Conservation (phyloP, 2,797 vertebrate species). For the Cetoscarus ocellatus region DNA sequence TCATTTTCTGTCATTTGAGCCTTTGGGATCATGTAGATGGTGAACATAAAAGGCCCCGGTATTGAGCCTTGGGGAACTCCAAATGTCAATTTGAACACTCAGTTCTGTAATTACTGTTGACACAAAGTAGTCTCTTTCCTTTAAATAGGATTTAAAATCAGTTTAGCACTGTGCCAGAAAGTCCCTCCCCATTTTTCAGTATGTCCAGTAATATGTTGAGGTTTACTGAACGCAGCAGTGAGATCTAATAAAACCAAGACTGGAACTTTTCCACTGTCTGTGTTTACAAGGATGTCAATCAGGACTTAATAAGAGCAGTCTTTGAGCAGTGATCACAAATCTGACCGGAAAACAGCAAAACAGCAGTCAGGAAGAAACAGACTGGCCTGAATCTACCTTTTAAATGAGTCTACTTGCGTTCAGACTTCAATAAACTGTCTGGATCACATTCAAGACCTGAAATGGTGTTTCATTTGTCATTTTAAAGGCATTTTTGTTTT, state of each 20-base stretch:
- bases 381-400: background rate
- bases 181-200: slow-evolving; percentile 1
- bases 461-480: too few relatives aligned
- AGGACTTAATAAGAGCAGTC: background rate
- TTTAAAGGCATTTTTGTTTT: too few relatives aligned
- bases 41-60: background rate
- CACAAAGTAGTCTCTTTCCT: background rate
- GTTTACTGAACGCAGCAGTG: background rate
- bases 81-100: background rate
- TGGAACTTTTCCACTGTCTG: background rate
- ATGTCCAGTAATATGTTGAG: background rate
- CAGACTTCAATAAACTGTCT: too few relatives aligned
- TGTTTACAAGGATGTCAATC: slow-evolving; percentile 1
- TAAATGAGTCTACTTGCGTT: background rate
- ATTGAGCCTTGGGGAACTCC: background rate
- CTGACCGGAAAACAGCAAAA: slow-evolving; percentile 8
- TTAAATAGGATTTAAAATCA: background rate
- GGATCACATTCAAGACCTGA: too few relatives aligned
- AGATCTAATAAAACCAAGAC: background rate
- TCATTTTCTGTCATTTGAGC: background rate
- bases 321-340: background rate
- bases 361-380: too few relatives aligned
- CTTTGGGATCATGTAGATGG: background rate
- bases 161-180: background rate
- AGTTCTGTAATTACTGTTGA: slow-evolving; percentile 1